These are phyloP conservation scores for Trichonephila clavata DNA, from an alignment of 1,140 invertebrate genomes.

Conservation along the genomic window DNA sequence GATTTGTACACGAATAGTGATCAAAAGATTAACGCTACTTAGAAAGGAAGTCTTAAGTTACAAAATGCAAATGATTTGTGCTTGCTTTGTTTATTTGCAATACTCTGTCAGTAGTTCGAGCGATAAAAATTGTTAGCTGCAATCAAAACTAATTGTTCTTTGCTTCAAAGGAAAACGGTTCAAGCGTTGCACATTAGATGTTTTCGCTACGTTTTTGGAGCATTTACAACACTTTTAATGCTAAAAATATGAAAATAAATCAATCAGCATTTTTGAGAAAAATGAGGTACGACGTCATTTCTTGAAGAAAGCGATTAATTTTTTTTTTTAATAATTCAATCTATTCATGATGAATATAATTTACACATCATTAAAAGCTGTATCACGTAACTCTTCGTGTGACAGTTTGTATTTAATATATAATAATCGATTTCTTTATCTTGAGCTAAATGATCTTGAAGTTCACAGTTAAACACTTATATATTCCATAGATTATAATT, in stretches of 20 bases:
- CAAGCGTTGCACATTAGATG: background rate
- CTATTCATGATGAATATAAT: no score
- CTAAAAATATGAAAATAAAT: background rate
- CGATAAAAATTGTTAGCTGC: background rate
- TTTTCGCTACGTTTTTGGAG: background rate
- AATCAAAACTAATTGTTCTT: constrained; percentile 18
- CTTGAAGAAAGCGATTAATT: background rate
- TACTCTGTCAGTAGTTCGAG: background rate
- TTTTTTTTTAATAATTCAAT: no score
- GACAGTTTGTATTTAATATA: background rate
- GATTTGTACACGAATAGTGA: constrained; percentile 27
- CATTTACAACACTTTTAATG: background rate
- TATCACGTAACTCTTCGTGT: background rate
- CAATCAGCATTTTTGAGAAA: background rate
- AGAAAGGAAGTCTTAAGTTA: constrained; percentile 18
- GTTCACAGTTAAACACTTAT: no score
- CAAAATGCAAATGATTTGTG: constrained; percentile 24
- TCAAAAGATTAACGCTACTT: constrained; percentile 38
- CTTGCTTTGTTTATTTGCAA: constrained; percentile 10
- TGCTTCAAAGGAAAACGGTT: background rate
- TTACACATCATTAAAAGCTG: no score
- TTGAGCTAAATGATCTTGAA: no score
- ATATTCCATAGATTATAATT: no score
- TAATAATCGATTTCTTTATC: no score
- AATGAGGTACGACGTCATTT: background rate